Evolutionary conservation across 1,140 invertebrate species (phyloP).

Genomic region (Musca domestica): DNA sequence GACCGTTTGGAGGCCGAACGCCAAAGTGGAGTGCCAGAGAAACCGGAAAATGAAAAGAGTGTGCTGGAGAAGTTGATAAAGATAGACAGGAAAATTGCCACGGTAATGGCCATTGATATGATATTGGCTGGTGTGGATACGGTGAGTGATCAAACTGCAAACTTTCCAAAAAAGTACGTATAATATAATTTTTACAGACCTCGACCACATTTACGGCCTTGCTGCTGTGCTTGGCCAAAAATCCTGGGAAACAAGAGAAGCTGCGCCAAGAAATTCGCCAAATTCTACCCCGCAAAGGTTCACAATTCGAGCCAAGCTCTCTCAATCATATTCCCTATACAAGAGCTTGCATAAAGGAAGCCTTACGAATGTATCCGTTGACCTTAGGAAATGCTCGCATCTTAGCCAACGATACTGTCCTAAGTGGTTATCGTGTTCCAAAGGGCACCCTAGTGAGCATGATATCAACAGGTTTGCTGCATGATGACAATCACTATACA

Average conservation of each 20-base stretch:
- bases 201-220: constrained; percentile 31
- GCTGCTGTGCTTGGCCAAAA: constrained; percentile 59
- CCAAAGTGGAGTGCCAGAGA: constrained; percentile 22
- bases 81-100: constrained; percentile 55
- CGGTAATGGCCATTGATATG: constrained; percentile 51
- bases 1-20: constrained; percentile 35
- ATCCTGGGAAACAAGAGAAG: constrained; percentile 67
- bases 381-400: constrained; percentile 55
- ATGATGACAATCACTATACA: constrained; percentile 57
- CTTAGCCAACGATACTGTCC: constrained; percentile 57
- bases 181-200: constrained; percentile 29
- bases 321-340: constrained; percentile 63
- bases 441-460: constrained; percentile 58
- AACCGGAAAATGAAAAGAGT: constrained; percentile 31
- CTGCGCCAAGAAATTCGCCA: constrained; percentile 63
- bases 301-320: constrained; percentile 56
- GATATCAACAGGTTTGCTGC: constrained; percentile 52
- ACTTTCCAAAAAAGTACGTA: too few species aligned
- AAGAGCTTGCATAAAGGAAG: constrained; percentile 66
- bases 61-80: constrained; percentile 52
- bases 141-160: too few species aligned
- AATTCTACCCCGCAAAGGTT: constrained; percentile 54
- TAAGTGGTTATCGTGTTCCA: constrained; percentile 61
- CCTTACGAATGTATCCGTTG: constrained; percentile 58
- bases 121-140: constrained; percentile 49